phyloP scores from a whole-genome alignment of 1,140 invertebrate species.

The Monomorium pharaonis region DNA sequence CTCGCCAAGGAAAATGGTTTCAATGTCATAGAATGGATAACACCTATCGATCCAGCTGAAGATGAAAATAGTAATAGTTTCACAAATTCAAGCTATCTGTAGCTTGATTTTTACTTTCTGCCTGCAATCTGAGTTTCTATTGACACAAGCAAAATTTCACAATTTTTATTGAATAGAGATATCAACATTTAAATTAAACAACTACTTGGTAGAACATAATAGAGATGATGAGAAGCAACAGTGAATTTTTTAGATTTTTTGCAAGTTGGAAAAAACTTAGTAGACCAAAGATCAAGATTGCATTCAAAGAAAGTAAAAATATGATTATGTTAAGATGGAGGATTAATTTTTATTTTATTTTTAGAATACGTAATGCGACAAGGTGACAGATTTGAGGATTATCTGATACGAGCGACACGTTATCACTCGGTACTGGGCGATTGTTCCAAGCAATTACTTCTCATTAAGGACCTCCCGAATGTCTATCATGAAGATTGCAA shows the following conservation, averaged over 20 bases:
- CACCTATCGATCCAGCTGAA: conserved; percentile 87
- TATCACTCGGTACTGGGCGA: conserved; percentile 88
- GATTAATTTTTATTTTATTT: background rate
- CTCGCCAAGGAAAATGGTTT: conserved; percentile 87
- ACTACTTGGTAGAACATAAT: no score
- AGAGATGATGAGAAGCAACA: no score
- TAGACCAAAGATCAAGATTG: no score
- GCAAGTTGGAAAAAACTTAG: no score
- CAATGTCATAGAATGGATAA: conserved; percentile 90
- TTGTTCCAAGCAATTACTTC: conserved; percentile 85
- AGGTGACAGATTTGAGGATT: conserved; percentile 88
- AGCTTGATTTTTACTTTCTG: background rate
- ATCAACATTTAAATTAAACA: no score
- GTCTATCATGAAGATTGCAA: conserved; percentile 87
- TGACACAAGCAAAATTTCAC: no score
- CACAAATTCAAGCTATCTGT: background rate
- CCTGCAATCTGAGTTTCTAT: no score
- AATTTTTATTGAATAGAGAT: no score
- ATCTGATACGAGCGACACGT: conserved; percentile 88
- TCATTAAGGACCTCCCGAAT: conserved; percentile 93
- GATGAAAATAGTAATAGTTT: conserved; percentile 80
- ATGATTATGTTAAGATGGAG: no score
- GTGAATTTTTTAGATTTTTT: no score
- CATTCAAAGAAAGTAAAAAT: no score
- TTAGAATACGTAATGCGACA: conserved; percentile 82